Percentiles rank a stretch among this genome's conserved stretches.
phyloP scores from a whole-genome alignment of 2,113 vertebrate genomes.

The Gymnogyps californianus region DNA sequence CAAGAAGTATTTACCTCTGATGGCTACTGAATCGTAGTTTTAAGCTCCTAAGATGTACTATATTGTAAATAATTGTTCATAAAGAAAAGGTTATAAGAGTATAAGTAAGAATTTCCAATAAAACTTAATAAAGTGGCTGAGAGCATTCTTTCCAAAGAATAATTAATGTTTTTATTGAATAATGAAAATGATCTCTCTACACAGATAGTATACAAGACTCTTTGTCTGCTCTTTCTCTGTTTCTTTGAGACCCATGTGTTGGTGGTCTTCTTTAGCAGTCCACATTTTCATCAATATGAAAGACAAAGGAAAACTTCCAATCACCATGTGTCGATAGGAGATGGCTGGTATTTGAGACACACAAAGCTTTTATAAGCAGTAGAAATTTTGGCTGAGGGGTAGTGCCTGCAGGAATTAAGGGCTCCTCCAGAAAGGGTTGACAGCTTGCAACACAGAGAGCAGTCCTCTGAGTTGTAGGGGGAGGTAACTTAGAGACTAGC shows the following conservation, averaged over 20 bases:
- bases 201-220: background rate
- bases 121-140: background rate
- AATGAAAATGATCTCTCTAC: background rate
- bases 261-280: background rate
- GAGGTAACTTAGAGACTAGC: background rate
- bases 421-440: background rate
- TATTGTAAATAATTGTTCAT: background rate
- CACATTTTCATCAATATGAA: background rate
- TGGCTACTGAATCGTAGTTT: background rate
- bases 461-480: background rate
- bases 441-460: background rate
- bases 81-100: background rate
- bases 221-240: background rate
- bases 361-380: background rate
- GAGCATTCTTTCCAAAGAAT: background rate
- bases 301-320: background rate
- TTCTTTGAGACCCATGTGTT: background rate
- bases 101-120: background rate
- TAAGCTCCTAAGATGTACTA: background rate
- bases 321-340: background rate
- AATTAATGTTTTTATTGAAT: background rate
- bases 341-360: background rate
- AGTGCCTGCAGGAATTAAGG: background rate
- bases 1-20: background rate
- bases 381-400: background rate